Evolutionary conservation across 2,888 invertebrate genomes (phyloP).

Genomic region (Odontomyia ornata): DNA sequence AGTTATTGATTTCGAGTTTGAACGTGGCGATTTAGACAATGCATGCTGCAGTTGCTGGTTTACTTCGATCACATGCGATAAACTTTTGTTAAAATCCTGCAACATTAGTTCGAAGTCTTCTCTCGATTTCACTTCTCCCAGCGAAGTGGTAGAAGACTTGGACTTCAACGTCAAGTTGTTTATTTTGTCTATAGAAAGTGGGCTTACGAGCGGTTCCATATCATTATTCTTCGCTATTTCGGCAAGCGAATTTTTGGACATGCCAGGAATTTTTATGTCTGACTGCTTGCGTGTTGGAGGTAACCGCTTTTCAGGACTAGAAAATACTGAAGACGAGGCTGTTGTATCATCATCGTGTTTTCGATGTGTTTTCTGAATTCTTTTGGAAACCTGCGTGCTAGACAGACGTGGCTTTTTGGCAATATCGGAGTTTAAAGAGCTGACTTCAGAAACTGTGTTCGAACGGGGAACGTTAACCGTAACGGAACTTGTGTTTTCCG

Average conservation of each 20-base stretch:
- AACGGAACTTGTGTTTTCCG: conserved; percentile 55
- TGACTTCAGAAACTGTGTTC: conserved; percentile 54
- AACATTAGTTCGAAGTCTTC: conserved; percentile 55
- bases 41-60: conserved; percentile 56
- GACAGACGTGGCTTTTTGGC: neutral
- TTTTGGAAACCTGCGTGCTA: conserved; percentile 23
- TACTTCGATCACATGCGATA: conserved; percentile 58
- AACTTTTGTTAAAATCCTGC: conserved; percentile 58
- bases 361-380: neutral
- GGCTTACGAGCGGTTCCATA: conserved; percentile 51
- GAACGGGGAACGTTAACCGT: conserved; percentile 54
- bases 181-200: conserved; percentile 55
- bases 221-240: neutral
- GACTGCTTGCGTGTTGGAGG: neutral
- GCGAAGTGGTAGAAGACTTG: neutral
- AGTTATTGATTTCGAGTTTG: conserved; percentile 2
- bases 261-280: neutral
- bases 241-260: neutral
- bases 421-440: conserved; percentile 52
- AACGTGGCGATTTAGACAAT: conserved; percentile 25
- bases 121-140: neutral
- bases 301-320: conserved; percentile 54
- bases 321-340: conserved; percentile 55
- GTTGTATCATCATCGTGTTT: conserved; percentile 55
- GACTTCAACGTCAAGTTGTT: conserved; percentile 51